Conservation (phyloP, 2,888 invertebrate genomes). For the Drosophila anomalata region DNA sequence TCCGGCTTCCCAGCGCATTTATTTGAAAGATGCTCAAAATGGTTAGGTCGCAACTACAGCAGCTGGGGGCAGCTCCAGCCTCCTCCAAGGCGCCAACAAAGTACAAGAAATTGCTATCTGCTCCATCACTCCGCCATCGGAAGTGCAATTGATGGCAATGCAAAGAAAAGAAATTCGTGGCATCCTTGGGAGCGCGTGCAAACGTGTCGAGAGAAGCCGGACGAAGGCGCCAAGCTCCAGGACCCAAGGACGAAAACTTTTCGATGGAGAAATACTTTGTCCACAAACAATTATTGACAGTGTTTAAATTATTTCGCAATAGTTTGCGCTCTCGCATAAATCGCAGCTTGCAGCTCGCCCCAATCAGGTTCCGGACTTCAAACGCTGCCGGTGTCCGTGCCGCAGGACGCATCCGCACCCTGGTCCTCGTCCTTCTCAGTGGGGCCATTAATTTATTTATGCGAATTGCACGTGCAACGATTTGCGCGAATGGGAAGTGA, state of each 20-base stretch:
- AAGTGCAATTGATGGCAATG: slow-evolving; percentile 74
- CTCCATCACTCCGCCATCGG: slow-evolving; percentile 68
- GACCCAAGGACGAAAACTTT: slow-evolving; percentile 39
- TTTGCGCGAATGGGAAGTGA: slow-evolving; percentile 75
- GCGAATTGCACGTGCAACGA: slow-evolving; percentile 78
- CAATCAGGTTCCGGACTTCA: slow-evolving; percentile 20
- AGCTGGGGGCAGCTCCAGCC: slow-evolving; percentile 39
- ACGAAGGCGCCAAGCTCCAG: slow-evolving; percentile 5
- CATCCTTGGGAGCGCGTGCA: slow-evolving; percentile 60
- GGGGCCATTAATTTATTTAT: slow-evolving; percentile 79
- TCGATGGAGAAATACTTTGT: slow-evolving; percentile 62
- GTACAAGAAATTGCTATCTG: slow-evolving; percentile 78
- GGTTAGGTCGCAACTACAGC: background rate
- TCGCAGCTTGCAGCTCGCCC: slow-evolving; percentile 57
- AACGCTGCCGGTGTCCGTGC: slow-evolving; percentile 21
- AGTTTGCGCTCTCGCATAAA: slow-evolving; percentile 76
- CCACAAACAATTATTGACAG: slow-evolving; percentile 76
- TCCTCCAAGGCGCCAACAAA: slow-evolving; percentile 56
- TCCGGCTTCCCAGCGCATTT: slow-evolving; percentile 18
- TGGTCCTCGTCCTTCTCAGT: slow-evolving; percentile 21
- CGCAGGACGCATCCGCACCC: background rate
- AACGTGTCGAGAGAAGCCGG: slow-evolving; percentile 70
- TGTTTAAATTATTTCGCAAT: slow-evolving; percentile 80
- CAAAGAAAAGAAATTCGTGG: slow-evolving; percentile 15
- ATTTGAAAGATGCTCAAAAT: slow-evolving; percentile 33